Percentiles rank a stretch among this genome's conserved stretches.
phyloP scores from a whole-genome alignment of 1,140 invertebrate genomes.

The Phenacoccus solenopsis region DNA sequence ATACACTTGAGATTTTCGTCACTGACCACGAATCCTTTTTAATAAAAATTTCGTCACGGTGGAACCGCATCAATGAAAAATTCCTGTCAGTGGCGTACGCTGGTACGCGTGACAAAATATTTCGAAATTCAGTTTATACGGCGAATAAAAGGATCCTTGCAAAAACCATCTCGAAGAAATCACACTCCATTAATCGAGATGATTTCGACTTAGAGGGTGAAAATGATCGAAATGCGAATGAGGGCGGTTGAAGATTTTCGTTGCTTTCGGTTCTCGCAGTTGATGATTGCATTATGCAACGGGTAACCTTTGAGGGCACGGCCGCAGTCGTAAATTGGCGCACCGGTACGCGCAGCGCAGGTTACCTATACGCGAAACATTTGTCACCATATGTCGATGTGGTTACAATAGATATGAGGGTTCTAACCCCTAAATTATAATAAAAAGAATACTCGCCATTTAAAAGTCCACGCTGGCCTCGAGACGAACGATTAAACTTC shows the following conservation, averaged over 20 bases:
- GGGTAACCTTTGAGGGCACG: neutral
- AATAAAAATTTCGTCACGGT: neutral
- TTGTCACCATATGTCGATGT: neutral
- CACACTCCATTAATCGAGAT: neutral
- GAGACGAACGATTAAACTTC: neutral
- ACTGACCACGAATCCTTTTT: no score
- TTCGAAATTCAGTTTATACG: neutral
- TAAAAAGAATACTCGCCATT: neutral
- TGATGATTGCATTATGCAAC: neutral
- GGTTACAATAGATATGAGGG: slow-evolving; percentile 1
- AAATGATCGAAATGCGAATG: neutral
- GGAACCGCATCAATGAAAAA: neutral
- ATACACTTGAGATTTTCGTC: no score
- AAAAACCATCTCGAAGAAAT: neutral
- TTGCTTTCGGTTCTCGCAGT: no score
- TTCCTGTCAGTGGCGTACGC: neutral
- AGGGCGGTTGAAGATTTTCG: neutral
- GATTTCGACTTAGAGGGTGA: neutral
- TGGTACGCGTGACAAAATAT: neutral
- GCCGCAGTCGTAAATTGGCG: neutral
- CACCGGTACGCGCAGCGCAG: neutral
- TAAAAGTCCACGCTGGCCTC: neutral
- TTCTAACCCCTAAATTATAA: slow-evolving; percentile 3
- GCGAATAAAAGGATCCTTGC: no score
- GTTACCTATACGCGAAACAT: neutral